Conservation (phyloP, 2,888 invertebrate genomes). For the Melanchra persicariae region DNA sequence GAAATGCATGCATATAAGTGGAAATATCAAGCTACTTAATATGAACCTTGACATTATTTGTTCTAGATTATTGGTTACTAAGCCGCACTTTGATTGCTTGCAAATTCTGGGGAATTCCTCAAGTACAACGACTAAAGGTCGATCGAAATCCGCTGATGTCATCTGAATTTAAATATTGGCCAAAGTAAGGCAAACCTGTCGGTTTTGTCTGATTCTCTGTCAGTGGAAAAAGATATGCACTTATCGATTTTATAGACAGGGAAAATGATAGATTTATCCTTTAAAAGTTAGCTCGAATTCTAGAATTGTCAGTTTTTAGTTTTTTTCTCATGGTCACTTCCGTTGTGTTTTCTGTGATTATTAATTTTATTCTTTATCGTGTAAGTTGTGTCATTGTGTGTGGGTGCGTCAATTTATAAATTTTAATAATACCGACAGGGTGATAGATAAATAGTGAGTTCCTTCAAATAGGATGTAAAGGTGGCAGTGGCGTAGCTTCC, state of each 20-base stretch:
- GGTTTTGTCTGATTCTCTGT: neutral
- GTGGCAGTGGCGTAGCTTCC: too few species aligned
- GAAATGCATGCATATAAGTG: conserved; percentile 12
- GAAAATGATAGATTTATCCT: neutral
- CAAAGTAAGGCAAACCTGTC: neutral
- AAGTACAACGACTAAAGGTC: conserved; percentile 1
- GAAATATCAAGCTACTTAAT: neutral
- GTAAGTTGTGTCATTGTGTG: too few species aligned
- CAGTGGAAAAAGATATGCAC: neutral
- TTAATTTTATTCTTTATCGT: too few species aligned
- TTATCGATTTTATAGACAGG: neutral
- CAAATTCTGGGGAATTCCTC: conserved; percentile 5
- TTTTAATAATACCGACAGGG: too few species aligned
- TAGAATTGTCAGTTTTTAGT: too few species aligned
- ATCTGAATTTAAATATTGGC: conserved; percentile 4
- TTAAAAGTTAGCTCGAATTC: neutral
- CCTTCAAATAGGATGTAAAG: too few species aligned
- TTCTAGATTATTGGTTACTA: too few species aligned
- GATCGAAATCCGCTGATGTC: conserved; percentile 3
- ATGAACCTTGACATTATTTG: neutral
- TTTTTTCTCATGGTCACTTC: too few species aligned
- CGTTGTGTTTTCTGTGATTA: too few species aligned
- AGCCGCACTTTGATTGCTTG: too few species aligned
- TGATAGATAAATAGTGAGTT: too few species aligned
- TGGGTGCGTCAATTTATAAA: too few species aligned